Evolutionary conservation across 2,888 invertebrate genomes (phyloP), one percentile per base, ranked within the genome.

Genomic region (Pseudoips prasinana): DNA sequence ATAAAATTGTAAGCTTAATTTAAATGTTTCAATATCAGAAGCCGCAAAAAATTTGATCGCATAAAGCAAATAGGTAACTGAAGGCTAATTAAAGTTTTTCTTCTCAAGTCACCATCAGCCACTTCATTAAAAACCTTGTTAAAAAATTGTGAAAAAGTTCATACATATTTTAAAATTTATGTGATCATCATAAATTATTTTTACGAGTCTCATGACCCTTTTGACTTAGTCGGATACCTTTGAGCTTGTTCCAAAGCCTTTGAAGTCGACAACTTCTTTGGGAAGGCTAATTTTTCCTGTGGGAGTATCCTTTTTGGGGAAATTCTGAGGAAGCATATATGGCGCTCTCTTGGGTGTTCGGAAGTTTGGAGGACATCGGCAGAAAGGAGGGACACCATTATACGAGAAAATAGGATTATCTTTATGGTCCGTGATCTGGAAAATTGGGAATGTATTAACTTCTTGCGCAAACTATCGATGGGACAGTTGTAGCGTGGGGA

Each of bases 121-220:
- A 29, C 39, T 49, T 46, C 29, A 46, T 43, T 37, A 45, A 33
- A n/a, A 29, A 52, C 42, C 30, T 50, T 42, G 8, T 26, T 37
- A 34, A 42, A 39, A 52, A 36, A 24, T 41, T 25, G 7, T 8
- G 24, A 41, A 40, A 42, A 44, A 48, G 41, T 38, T 46, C 25
- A 52, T 60, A 64, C 25, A 52, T 60, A 64, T 64, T 63, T 57
- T 46, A 55, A 50, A 56, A 51, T 58, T 54, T 49, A 59, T 58
- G 61, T 51, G 48, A 53, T 53, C 53, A 49, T 46, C 43, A 54
- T 63, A 56, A 64, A 59, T 64, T 62, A 61, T 55, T 47, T 54
- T 42, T 9, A 45, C 44, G 43, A 50, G 41, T 40, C 31, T 35
- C 25, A 19, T 18, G 48, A 42, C 39, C 45, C 45, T 43, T 56